Percentiles rank a stretch among this genome's conserved stretches.
phyloP scores from a whole-genome alignment of 2,113 vertebrate species.

The Pluvialis apricaria region DNA sequence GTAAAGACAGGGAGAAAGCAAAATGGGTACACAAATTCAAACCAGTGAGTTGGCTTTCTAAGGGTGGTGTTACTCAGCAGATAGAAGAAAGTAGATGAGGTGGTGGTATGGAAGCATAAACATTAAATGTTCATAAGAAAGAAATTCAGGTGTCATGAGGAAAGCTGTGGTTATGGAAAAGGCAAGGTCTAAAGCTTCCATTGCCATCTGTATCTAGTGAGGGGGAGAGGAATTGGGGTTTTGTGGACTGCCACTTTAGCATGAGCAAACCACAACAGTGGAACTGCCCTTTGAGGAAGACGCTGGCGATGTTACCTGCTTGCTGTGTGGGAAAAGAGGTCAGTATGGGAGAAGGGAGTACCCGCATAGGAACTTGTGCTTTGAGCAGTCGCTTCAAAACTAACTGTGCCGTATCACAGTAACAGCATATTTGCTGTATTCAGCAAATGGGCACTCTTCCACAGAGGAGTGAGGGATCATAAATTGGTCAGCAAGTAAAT shows the following conservation, averaged over 20 bases:
- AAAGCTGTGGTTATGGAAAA: background rate
- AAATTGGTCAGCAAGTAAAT: background rate
- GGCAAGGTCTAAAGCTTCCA: background rate
- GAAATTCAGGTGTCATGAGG: background rate
- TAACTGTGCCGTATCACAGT: background rate
- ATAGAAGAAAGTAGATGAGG: background rate
- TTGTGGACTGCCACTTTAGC: background rate
- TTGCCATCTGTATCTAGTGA: background rate
- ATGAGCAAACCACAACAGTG: background rate
- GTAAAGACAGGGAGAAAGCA: background rate
- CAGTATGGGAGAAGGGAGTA: background rate
- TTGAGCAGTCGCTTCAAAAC: background rate
- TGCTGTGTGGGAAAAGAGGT: background rate
- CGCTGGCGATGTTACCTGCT: background rate
- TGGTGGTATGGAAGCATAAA: background rate
- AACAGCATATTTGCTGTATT: background rate
- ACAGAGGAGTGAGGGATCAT: background rate
- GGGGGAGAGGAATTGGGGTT: background rate
- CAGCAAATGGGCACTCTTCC: background rate
- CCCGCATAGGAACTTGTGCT: fast-evolving
- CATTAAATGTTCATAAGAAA: background rate
- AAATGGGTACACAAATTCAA: background rate
- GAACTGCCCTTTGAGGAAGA: background rate
- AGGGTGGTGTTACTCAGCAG: background rate
- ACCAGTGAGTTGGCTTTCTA: background rate